These are phyloP conservation scores for Pantherophis alleghaniensis DNA, from an alignment of 2,797 vertebrate genomes.

Conservation along the genomic window DNA sequence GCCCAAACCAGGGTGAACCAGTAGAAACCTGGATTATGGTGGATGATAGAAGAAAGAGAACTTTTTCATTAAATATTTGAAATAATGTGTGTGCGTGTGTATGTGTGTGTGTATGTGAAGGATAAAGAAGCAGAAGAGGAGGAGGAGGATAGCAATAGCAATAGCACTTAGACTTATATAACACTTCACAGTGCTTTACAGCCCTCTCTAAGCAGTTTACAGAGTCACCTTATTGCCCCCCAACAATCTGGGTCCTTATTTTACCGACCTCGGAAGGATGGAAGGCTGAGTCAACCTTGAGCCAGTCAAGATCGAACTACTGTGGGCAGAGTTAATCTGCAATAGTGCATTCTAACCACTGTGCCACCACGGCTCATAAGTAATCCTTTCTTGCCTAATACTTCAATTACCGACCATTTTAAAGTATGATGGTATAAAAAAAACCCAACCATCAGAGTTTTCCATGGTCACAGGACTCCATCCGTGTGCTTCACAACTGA, in stretches of 20 bases:
- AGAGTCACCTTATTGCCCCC: neutral
- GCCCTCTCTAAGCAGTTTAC: neutral
- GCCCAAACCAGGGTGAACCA: too few species aligned
- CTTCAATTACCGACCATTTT: neutral
- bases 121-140: neutral
- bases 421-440: neutral
- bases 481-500: neutral
- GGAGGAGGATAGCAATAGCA: neutral
- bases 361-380: neutral
- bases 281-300: too few species aligned
- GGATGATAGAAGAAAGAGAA: neutral
- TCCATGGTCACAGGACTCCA: neutral
- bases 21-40: too few species aligned
- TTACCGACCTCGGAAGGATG: too few species aligned
- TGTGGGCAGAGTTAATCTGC: too few species aligned
- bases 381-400: neutral
- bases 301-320: too few species aligned
- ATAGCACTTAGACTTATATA: neutral
- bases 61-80: neutral
- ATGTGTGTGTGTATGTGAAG: neutral
- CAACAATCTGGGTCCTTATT: too few species aligned
- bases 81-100: too few species aligned
- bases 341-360: too few species aligned
- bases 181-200: neutral
- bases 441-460: neutral